Evolutionary conservation across 2,888 invertebrate species (phyloP).

Genomic region (Polydrusus pterygomalis): DNA sequence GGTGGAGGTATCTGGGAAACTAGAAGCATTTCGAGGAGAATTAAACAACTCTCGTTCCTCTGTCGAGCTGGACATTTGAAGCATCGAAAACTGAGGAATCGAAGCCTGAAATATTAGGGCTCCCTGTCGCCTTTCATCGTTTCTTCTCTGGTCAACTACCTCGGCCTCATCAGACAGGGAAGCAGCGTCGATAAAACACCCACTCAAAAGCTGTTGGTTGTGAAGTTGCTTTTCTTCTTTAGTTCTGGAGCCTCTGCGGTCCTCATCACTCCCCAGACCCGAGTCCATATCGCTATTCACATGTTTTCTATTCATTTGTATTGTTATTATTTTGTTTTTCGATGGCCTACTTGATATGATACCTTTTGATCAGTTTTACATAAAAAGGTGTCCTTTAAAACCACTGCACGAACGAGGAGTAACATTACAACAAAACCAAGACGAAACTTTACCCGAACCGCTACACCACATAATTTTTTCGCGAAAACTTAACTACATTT

Average conservation of each 20-base stretch:
- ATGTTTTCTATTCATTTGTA: slow-evolving; percentile 61
- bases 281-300: slow-evolving; percentile 68
- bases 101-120: slow-evolving; percentile 77
- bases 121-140: slow-evolving; percentile 77
- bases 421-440: slow-evolving; percentile 19
- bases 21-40: slow-evolving; percentile 57
- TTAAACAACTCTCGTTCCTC: slow-evolving; percentile 47
- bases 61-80: slow-evolving; percentile 65
- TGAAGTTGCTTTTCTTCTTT: slow-evolving; percentile 70
- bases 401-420: slow-evolving; percentile 15
- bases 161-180: slow-evolving; percentile 83
- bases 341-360: slow-evolving; percentile 57
- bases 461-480: slow-evolving; percentile 25
- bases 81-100: slow-evolving; percentile 78
- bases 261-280: slow-evolving; percentile 71
- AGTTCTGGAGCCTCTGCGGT: slow-evolving; percentile 67
- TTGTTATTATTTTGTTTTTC: slow-evolving; percentile 45
- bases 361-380: slow-evolving; percentile 22
- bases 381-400: neutral
- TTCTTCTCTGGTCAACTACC: slow-evolving; percentile 70
- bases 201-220: slow-evolving; percentile 71
- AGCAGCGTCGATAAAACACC: slow-evolving; percentile 86
- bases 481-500: slow-evolving; percentile 14
- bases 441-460: slow-evolving; percentile 10
- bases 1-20: slow-evolving; percentile 73